Percentiles rank a stretch among this genome's conserved stretches.
phyloP scores from a whole-genome alignment of 2,113 vertebrate species.

The Riparia riparia region DNA sequence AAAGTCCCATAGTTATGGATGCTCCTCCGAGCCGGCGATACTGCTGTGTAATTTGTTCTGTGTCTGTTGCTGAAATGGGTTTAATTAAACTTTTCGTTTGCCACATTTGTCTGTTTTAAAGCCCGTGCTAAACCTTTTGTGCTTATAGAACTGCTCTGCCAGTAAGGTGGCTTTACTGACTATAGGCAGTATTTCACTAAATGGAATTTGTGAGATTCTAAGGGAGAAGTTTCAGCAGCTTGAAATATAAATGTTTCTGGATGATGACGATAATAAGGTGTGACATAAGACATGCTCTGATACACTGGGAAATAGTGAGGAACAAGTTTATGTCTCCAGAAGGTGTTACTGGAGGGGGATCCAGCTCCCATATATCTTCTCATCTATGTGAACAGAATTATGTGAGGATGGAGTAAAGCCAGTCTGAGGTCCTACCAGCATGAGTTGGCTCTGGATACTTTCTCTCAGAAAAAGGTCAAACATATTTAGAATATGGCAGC shows the following conservation, averaged over 20 bases:
- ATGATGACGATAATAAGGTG: not conserved
- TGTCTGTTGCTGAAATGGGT: not conserved
- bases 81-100: not conserved
- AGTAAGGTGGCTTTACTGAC: not conserved
- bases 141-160: not conserved
- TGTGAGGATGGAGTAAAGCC: not conserved
- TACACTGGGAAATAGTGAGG: not conserved
- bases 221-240: not conserved
- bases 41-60: not conserved
- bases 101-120: not conserved
- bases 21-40: not conserved
- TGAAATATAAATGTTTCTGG: not conserved
- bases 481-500: not conserved
- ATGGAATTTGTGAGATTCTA: not conserved
- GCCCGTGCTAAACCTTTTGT: not conserved
- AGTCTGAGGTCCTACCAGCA: not conserved
- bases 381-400: not conserved
- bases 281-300: not conserved
- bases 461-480: conserved; percentile 1
- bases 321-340: not conserved
- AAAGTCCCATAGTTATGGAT: not conserved
- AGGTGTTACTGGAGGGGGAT: not conserved
- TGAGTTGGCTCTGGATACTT: not conserved
- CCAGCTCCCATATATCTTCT: not conserved
- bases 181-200: not conserved